Evolutionary conservation across 2,113 vertebrate species (phyloP).

Genomic region (Bettongia penicillata): DNA sequence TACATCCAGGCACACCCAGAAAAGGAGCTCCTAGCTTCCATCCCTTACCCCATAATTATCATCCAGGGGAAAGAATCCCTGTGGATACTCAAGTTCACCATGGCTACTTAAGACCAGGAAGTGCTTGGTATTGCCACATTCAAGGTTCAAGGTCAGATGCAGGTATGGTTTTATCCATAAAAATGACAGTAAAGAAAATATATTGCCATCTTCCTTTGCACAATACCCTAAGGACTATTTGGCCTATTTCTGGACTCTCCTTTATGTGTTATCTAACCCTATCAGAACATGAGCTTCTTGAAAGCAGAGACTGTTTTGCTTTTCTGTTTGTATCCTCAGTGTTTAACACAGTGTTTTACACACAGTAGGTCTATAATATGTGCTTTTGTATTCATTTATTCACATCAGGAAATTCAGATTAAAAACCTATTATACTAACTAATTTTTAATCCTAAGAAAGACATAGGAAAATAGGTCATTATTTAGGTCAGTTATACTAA

Average conservation of each 20-base stretch:
- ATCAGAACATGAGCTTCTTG: not conserved
- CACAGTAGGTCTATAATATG: not conserved
- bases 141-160: not conserved
- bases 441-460: constrained; percentile 56
- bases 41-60: not conserved
- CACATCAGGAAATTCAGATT: constrained; percentile 21
- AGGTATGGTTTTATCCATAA: not conserved
- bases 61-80: not conserved
- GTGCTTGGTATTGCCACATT: not conserved
- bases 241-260: not conserved
- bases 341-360: not conserved
- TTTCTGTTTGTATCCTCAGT: not conserved
- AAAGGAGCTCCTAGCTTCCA: not conserved
- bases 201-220: not conserved
- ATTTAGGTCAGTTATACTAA: constrained; percentile 79
- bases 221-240: not conserved
- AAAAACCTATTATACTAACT: constrained; percentile 45
- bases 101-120: not conserved
- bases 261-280: not conserved
- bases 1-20: not conserved
- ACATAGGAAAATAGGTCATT: constrained; percentile 79
- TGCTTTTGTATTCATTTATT: not conserved
- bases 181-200: not conserved
- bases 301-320: not conserved
- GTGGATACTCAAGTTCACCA: not conserved